These are phyloP conservation scores for Tokudaia tokunoshimensis DNA, from an alignment of 2,797 vertebrate species.

Conservation along the genomic window DNA sequence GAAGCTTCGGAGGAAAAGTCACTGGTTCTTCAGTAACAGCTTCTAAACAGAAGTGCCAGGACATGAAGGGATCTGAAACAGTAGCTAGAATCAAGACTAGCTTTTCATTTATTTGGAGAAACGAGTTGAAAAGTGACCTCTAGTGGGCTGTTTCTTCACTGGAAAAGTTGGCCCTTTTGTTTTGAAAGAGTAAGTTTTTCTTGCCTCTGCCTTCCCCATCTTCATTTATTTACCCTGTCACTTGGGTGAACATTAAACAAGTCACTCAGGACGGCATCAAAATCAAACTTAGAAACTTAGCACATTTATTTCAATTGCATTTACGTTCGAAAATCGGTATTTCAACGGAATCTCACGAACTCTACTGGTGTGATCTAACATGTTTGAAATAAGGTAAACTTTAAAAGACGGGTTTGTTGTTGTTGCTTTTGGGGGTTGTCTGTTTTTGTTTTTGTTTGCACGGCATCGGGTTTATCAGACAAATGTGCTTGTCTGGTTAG, in stretches of 20 bases:
- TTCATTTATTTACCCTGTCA: background rate
- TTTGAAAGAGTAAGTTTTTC: constrained; percentile 24
- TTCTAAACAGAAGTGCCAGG: background rate
- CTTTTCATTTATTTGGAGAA: constrained; percentile 63
- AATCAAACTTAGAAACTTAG: background rate
- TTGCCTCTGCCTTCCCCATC: background rate
- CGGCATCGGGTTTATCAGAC: background rate
- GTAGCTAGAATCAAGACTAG: background rate
- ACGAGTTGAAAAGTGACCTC: constrained; percentile 80
- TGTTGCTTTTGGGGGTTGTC: background rate
- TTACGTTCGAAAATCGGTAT: background rate
- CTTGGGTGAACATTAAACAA: background rate
- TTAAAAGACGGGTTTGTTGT: background rate
- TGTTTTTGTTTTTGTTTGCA: background rate
- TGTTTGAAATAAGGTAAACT: background rate
- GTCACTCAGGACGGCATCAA: background rate
- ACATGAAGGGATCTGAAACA: background rate
- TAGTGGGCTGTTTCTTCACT: constrained; percentile 77
- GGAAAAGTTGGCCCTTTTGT: constrained; percentile 42
- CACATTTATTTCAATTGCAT: constrained; percentile 32
- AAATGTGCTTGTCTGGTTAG: background rate
- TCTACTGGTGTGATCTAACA: background rate
- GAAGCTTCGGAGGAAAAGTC: background rate
- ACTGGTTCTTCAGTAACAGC: background rate
- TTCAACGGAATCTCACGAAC: background rate